These are phyloP conservation scores for Megalops atlanticus DNA, from an alignment of 2,113 vertebrate species.

Conservation along the genomic window DNA sequence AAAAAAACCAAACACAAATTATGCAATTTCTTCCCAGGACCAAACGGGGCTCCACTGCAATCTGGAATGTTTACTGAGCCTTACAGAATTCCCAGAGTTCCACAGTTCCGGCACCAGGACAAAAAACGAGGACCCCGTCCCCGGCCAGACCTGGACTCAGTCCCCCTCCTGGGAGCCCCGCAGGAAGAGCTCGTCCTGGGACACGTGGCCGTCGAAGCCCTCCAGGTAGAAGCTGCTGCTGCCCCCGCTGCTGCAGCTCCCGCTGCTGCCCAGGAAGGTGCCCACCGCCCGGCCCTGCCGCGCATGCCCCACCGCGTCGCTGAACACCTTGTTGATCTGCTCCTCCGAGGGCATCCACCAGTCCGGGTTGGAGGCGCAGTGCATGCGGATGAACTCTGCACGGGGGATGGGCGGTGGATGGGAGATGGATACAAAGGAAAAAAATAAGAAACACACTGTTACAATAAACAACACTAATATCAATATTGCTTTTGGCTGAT, in stretches of 20 bases:
- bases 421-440: no score
- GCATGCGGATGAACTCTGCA: constrained; percentile 98
- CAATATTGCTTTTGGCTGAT: no score
- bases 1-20: not conserved
- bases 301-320: constrained; percentile 93
- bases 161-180: constrained; percentile 86
- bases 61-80: not conserved
- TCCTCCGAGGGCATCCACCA: constrained; percentile 99
- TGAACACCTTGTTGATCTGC: constrained; percentile 99
- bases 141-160: constrained; percentile 61
- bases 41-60: not conserved
- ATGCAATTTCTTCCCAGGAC: not conserved
- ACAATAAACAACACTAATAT: no score
- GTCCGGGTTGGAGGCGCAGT: constrained; percentile 95
- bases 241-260: constrained; percentile 54
- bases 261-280: constrained; percentile 79
- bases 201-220: constrained; percentile 81
- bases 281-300: constrained; percentile 94
- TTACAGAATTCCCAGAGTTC: not conserved
- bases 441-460: no score
- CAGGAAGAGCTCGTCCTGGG: constrained; percentile 81
- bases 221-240: constrained; percentile 88
- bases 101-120: not conserved
- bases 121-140: not conserved
- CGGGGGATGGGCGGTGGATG: constrained; percentile 49